phyloP scores from a whole-genome alignment of 2,888 invertebrate genomes.

The Mimumesa dahlbomi region DNA sequence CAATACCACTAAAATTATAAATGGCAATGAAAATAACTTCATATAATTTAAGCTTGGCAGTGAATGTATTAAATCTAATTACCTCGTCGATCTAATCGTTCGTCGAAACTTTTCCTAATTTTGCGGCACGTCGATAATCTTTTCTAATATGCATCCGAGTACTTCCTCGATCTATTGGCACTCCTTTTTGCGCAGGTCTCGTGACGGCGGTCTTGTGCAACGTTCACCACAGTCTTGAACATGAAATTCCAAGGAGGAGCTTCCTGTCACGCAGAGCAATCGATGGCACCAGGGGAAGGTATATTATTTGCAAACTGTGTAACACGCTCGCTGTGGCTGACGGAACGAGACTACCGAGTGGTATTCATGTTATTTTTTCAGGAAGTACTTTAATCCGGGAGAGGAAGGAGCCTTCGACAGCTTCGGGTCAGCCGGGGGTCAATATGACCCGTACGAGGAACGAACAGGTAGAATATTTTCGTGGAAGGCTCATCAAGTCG shows the following conservation, averaged over 20 bases:
- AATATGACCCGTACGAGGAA: slow-evolving; percentile 78
- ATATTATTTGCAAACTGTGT: neutral
- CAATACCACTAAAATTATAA: too few relatives aligned
- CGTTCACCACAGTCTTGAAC: slow-evolving; percentile 63
- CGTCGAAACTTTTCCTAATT: too few relatives aligned
- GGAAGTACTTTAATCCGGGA: slow-evolving; percentile 74
- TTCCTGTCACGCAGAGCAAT: slow-evolving; percentile 75
- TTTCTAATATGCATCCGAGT: slow-evolving; percentile 1
- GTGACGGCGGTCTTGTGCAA: slow-evolving; percentile 69
- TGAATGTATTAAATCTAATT: too few relatives aligned
- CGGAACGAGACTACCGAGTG: neutral
- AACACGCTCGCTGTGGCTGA: neutral
- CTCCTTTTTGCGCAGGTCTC: slow-evolving; percentile 63
- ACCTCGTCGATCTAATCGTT: too few relatives aligned
- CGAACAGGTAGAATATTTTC: slow-evolving; percentile 75
- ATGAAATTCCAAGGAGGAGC: slow-evolving; percentile 68
- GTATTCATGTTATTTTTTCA: slow-evolving; percentile 52
- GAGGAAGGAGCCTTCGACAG: slow-evolving; percentile 74
- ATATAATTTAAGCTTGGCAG: too few relatives aligned
- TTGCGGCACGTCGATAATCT: slow-evolving; percentile 2
- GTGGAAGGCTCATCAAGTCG: too few relatives aligned
- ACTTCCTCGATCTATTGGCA: slow-evolving; percentile 8
- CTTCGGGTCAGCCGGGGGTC: slow-evolving; percentile 72
- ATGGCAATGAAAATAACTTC: too few relatives aligned
- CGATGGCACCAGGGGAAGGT: slow-evolving; percentile 78